A percentile compares a stretch with the other conserved stretches of the same genome.
These are phyloP conservation scores for Drosophila busckii DNA, from an alignment of 1,140 invertebrate genomes.

Conservation along the genomic window DNA sequence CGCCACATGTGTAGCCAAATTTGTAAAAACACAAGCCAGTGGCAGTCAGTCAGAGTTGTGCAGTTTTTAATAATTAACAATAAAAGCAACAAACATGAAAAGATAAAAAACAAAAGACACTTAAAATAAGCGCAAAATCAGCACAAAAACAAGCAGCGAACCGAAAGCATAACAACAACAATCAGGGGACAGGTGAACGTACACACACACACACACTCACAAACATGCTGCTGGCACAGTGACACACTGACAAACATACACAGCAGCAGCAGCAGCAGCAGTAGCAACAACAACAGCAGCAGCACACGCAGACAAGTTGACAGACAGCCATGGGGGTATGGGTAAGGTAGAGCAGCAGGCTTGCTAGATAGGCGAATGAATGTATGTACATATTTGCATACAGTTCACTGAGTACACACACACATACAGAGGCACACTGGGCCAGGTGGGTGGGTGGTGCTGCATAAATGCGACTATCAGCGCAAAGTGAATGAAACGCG, in stretches of 20 bases:
- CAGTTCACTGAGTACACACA: constrained; percentile 59
- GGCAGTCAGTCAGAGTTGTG: constrained; percentile 31
- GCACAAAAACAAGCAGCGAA: constrained; percentile 68
- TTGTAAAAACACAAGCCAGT: constrained; percentile 5
- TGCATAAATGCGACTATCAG: constrained; percentile 60
- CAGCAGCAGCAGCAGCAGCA: constrained; percentile 12
- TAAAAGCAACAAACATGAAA: constrained; percentile 37
- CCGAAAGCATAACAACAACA: constrained; percentile 64
- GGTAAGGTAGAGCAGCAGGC: neutral
- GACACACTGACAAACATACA: constrained; percentile 63
- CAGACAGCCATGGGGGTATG: neutral
- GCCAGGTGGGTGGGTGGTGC: neutral
- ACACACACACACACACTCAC: constrained; percentile 66
- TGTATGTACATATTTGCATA: constrained; percentile 69
- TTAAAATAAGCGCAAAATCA: constrained; percentile 73
- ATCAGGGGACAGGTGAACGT: constrained; percentile 49
- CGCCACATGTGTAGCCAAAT: too few species aligned
- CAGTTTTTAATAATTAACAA: constrained; percentile 63
- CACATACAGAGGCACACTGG: constrained; percentile 5
- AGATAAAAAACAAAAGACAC: constrained; percentile 49
- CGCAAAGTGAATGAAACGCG: constrained; percentile 51
- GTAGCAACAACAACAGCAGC: neutral
- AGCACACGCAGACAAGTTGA: constrained; percentile 9
- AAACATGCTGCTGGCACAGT: constrained; percentile 55
- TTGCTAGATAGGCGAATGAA: constrained; percentile 32